Base-by-base conservation (phyloP, 2,113 vertebrate species). In the Microtus montanus region DNA sequence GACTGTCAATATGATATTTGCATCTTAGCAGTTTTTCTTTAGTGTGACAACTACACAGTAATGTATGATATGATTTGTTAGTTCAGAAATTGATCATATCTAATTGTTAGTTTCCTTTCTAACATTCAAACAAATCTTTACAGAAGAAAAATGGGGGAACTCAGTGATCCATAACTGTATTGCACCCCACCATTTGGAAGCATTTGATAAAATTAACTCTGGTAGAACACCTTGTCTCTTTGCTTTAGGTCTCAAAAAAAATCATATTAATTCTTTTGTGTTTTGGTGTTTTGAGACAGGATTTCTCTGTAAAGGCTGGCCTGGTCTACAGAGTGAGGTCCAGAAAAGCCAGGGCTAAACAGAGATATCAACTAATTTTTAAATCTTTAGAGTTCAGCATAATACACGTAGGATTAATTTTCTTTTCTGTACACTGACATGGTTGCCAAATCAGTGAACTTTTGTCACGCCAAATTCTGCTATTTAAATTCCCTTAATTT, bases 51-150 rank as follows among this genome's bases (percentile, higher is more conserved):
- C 2, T 71, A 70, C 30, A 24, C n/a, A 54, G 64, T 70, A 74
- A 41, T 13, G 63, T 28, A 64, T 77, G 8, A 12, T 92, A 30
- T 71, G 15, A 6, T 87, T 7, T 52, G 13, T 82, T 92, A 68
- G 84, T 44, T 90, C 33, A n/a, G 28, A 89, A 78, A 61, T 79
- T 83, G 70, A 85, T 35, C 84, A 68, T 77, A 93, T 75, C 89
- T 88, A 61, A 88, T 71, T 75, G 41, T 10, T 84, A 95, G 64
- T 66, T 93, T 87, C 33, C 22, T 17, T 89, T 70, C 33, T 84
- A 92, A 80, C 28, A 92, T 88, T 44, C 14, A 86, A 90, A 88
- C 61, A 88, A n/a, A 82, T 87, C 88, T 58, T 87, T 35, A 86
- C 47, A 93, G 20, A 1, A 80, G 14, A 38, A 17, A 73, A 38